Base-by-base conservation (phyloP, 2,113 vertebrate species). In the Rhadina sibilatrix region DNA sequence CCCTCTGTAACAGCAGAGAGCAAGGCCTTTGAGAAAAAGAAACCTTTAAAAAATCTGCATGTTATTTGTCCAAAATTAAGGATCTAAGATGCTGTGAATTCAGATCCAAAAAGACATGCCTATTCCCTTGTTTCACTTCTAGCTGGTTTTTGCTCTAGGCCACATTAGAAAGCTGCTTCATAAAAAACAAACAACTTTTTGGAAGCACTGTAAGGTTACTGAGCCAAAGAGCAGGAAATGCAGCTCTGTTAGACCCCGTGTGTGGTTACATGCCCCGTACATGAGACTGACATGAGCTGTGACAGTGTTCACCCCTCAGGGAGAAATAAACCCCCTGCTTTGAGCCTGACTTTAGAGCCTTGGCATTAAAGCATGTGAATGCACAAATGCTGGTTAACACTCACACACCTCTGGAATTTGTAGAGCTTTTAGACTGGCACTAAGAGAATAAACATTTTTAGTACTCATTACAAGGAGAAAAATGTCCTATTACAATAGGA, bases 221-320 rank as follows among this genome's bases (percentile, higher is more conserved):
- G 1, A 64, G 24, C 56, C 74, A 79, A 57, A 84, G 60, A 75
- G 33, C 57, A 27, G 53, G 61, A 96, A 84, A 60, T 54, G 10
- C 6, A 2, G 19, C 63, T 76, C 54, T 64, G 35, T 56, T 44
- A 47, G 53, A 27, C 27, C 28, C 61, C 28, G 2, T 0, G 6
- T 50, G 72, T 83, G 52, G 42, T 63, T 84, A 4, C 0, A 1
- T 50, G 28, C 60, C 25, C 40, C 7, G 3, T 44, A 49, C 28
- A 3, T 20, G 64, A 71, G 68, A 16, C 56, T 66, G 80, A 59
- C 47, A 20, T 6, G 59, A 83, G 30, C 71, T 61, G 25, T 20
- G 35, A 35, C 76, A 70, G 10, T 0, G 0, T 21, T 33, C 1
- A 1, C 8, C 44, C 13, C 28, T 80, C 38, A 18, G 50, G 69